Conservation (phyloP, 2,797 vertebrate genomes). For the Karalla daura region DNA sequence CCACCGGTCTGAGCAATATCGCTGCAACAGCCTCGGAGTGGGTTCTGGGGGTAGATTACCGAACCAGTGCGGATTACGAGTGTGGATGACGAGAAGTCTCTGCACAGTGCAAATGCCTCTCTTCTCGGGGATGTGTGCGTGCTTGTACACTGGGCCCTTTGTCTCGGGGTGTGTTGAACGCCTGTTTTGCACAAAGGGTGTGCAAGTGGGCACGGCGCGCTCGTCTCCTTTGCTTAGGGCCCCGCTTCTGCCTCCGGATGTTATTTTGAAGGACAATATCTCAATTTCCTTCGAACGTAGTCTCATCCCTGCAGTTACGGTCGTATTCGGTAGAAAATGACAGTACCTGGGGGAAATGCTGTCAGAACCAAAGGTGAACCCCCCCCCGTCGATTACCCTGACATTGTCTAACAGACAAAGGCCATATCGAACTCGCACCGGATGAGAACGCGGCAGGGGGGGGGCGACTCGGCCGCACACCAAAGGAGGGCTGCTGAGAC, state of each 20-base stretch:
- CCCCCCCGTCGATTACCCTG: constrained; percentile 28
- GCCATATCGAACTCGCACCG: constrained; percentile 38
- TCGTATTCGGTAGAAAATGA: constrained; percentile 31
- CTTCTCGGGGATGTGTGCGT: background rate
- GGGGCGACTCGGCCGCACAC: background rate
- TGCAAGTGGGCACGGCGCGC: too few relatives aligned
- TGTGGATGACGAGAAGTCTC: background rate
- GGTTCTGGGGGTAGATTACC: background rate
- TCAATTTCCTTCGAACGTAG: constrained; percentile 4
- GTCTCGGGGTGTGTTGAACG: background rate
- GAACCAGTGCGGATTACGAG: background rate
- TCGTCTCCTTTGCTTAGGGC: too few relatives aligned
- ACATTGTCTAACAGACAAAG: constrained; percentile 32
- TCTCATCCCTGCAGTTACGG: background rate
- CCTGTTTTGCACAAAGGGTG: too few relatives aligned
- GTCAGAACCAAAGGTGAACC: constrained; percentile 20
- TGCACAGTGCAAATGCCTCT: background rate
- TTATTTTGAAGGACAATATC: constrained; percentile 22
- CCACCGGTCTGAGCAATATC: too few relatives aligned
- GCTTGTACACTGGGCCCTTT: background rate
- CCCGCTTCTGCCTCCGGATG: constrained; percentile 23
- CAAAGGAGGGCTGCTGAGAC: constrained; percentile 16
- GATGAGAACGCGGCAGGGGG: constrained; percentile 17
- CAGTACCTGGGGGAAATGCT: constrained; percentile 15
- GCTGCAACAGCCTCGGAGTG: background rate